These are phyloP conservation scores for Perca flavescens DNA, from an alignment of 2,113 vertebrate species.

Conservation along the genomic window DNA sequence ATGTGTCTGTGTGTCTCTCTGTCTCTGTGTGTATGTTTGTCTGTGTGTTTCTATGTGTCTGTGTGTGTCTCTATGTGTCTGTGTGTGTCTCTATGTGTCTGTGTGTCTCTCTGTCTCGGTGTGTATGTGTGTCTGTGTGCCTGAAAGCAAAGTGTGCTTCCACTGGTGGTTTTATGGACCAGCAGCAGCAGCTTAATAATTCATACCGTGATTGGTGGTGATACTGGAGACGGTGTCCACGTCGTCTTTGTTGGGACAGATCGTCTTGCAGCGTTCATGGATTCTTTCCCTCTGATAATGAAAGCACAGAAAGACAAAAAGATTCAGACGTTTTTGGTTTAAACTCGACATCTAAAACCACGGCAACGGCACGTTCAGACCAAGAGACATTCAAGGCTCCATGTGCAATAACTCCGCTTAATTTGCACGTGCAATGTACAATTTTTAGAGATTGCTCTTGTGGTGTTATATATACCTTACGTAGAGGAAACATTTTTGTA, in stretches of 20 bases:
- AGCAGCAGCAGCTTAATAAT: constrained; percentile 47
- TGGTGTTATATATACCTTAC: too few relatives aligned
- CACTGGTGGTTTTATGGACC: not conserved
- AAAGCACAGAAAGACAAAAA: not conserved
- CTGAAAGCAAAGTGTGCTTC: not conserved
- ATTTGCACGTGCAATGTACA: too few relatives aligned
- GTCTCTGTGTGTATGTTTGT: accelerated
- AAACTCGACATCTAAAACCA: not conserved
- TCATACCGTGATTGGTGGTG: constrained; percentile 88
- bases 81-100: too few relatives aligned
- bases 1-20: too few relatives aligned
- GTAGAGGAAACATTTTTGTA: too few relatives aligned
- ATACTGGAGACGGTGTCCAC: constrained; percentile 85
- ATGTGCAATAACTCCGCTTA: too few relatives aligned
- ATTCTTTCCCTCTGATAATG: constrained; percentile 90
- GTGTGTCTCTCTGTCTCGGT: not conserved
- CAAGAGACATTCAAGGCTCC: too few relatives aligned
- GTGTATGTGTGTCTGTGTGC: not conserved
- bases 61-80: too few relatives aligned
- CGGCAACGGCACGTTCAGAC: too few relatives aligned
- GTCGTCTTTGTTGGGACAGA: constrained; percentile 92
- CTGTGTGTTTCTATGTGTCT: too few relatives aligned
- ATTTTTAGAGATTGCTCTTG: too few relatives aligned
- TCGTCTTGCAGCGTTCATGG: constrained; percentile 92
- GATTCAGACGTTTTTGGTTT: not conserved